These are phyloP conservation scores for Catharus bicknelli DNA, from an alignment of 2,113 vertebrate species.

Conservation along the genomic window DNA sequence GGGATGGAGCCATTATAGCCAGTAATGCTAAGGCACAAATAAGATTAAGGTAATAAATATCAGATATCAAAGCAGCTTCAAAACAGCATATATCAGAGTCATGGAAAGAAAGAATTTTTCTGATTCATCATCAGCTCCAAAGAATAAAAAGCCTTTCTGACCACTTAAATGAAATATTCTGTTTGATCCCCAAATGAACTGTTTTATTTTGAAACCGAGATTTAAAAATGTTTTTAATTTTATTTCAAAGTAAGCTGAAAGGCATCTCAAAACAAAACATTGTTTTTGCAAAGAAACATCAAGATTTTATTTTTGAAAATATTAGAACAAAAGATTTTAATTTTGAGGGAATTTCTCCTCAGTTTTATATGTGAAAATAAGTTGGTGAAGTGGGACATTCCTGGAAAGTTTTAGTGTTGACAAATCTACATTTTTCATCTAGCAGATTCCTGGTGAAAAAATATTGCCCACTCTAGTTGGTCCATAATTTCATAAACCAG, in stretches of 20 bases:
- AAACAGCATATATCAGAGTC: conserved; percentile 36
- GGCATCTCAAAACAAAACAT: background rate
- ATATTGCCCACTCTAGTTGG: background rate
- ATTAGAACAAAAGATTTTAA: background rate
- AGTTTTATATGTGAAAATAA: background rate
- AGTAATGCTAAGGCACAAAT: conserved; percentile 41
- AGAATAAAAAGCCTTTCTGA: conserved; percentile 42
- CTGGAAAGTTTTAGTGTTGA: conserved; percentile 1
- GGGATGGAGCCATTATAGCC: conserved; percentile 9
- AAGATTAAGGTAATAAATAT: conserved; percentile 63
- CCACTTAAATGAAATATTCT: conserved; percentile 47
- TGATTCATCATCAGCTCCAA: conserved; percentile 44
- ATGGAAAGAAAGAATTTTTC: conserved; percentile 43
- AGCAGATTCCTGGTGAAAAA: background rate
- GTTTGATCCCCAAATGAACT: conserved; percentile 40
- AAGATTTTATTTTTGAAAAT: conserved; percentile 16
- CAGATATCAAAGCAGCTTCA: conserved; percentile 55
- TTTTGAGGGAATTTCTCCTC: background rate
- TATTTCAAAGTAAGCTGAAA: conserved; percentile 36
- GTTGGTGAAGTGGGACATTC: background rate
- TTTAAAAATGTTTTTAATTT: conserved; percentile 64
- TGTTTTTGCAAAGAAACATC: background rate
- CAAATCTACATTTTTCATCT: background rate
- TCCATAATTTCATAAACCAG: background rate
- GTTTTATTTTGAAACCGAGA: conserved; percentile 47